These are phyloP conservation scores for Psilopsiagon aymara DNA, from an alignment of 2,113 vertebrate species.

Conservation along the genomic window DNA sequence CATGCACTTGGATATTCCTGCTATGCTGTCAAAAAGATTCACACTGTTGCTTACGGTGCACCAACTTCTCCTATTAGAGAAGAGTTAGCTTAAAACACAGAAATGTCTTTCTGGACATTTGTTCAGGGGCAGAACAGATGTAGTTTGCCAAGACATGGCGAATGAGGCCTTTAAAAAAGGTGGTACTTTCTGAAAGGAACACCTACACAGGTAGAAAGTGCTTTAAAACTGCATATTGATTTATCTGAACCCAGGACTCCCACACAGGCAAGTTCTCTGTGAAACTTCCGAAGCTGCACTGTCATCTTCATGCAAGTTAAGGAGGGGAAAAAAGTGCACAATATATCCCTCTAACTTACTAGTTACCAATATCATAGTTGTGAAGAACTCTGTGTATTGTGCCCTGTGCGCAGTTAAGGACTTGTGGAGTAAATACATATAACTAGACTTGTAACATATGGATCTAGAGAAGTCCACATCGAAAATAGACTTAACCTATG, in stretches of 20 bases:
- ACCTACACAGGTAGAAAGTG: neutral
- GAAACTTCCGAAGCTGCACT: neutral
- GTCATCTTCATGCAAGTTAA: constrained; percentile 8
- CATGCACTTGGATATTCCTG: neutral
- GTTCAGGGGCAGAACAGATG: neutral
- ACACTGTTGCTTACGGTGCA: neutral
- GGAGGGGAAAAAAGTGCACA: constrained; percentile 34
- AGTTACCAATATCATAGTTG: neutral
- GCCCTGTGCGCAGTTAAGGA: neutral
- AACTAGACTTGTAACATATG: constrained; percentile 8
- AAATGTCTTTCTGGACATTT: neutral
- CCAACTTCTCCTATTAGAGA: neutral
- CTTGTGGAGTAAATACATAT: neutral
- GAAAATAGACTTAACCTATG: constrained; percentile 29
- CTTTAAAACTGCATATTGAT: neutral
- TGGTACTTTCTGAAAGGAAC: neutral
- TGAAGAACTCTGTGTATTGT: neutral
- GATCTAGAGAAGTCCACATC: constrained; percentile 12
- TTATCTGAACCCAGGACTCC: neutral
- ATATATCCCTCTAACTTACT: constrained; percentile 20
- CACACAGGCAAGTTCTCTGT: neutral
- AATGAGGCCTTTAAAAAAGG: neutral
- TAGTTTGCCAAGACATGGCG: neutral
- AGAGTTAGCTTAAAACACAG: neutral
- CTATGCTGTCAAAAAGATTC: neutral